A percentile compares a stretch with the other conserved stretches of the same genome.
phyloP scores from a whole-genome alignment of 2,888 invertebrate genomes.

The Scotopteryx bipunctaria region DNA sequence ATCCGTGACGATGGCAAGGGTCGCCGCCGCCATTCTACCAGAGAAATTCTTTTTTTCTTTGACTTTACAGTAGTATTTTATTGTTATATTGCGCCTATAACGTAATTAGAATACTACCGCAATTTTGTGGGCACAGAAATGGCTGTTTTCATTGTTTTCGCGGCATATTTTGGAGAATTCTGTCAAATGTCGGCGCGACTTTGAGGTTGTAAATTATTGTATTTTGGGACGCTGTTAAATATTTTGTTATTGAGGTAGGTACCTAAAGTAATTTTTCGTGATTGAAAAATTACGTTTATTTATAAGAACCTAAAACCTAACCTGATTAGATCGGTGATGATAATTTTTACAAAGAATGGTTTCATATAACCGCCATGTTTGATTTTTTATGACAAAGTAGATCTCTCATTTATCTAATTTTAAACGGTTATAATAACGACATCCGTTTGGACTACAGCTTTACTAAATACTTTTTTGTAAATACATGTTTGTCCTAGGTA shows the following conservation, averaged over 20 bases:
- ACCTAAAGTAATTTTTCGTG: slow-evolving; percentile 23
- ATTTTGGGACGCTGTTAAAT: slow-evolving; percentile 28
- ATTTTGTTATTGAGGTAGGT: slow-evolving; percentile 21
- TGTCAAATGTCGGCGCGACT: slow-evolving; percentile 37
- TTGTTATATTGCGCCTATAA: slow-evolving; percentile 66
- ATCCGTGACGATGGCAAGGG: slow-evolving; percentile 37
- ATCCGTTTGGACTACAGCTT: too few relatives aligned
- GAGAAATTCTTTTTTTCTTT: slow-evolving; percentile 58
- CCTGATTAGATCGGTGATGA: too few relatives aligned
- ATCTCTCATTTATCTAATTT: too few relatives aligned
- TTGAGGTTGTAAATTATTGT: slow-evolving; percentile 33
- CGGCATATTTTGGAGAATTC: slow-evolving; percentile 40
- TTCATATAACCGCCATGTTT: too few relatives aligned
- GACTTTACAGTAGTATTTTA: slow-evolving; percentile 70
- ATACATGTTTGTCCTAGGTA: too few relatives aligned
- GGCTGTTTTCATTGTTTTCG: slow-evolving; percentile 43
- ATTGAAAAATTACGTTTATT: slow-evolving; percentile 26
- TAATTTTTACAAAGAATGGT: too few relatives aligned
- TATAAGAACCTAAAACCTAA: too few relatives aligned
- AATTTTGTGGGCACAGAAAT: slow-evolving; percentile 51
- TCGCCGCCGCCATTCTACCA: slow-evolving; percentile 44
- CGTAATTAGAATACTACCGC: slow-evolving; percentile 65
- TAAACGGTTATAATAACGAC: too few relatives aligned
- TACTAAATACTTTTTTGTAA: too few relatives aligned
- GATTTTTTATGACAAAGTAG: too few relatives aligned